Conservation (phyloP, 1,140 invertebrate genomes). For the Octopus bimaculoides region DNA sequence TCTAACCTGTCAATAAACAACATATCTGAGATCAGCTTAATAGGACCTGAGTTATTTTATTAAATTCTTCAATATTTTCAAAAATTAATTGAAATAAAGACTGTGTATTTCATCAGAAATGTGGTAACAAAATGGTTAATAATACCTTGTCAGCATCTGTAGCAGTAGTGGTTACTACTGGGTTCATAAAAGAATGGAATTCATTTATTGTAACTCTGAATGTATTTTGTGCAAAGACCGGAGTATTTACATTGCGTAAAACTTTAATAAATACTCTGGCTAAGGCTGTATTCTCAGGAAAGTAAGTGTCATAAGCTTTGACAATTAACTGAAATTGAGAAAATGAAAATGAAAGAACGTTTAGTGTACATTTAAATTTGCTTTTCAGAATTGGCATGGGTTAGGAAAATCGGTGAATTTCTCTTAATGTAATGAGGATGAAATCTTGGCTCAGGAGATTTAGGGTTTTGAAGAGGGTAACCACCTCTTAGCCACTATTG, state of each 20-base stretch:
- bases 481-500: no score
- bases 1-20: no score
- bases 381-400: no score
- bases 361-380: no score
- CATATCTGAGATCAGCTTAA: no score
- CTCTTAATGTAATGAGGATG: no score
- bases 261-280: conserved; percentile 27
- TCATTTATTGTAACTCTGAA: conserved; percentile 58
- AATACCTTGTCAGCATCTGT: conserved; percentile 38
- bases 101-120: not conserved
- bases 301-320: conserved; percentile 80
- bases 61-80: no score
- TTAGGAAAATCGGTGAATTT: no score
- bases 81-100: no score
- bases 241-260: conserved; percentile 28
- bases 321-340: conserved; percentile 67
- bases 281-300: conserved; percentile 70
- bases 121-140: not conserved
- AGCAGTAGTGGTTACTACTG: conserved; percentile 34
- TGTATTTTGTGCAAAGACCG: conserved; percentile 63
- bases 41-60: no score
- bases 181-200: conserved; percentile 23
- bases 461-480: no score
- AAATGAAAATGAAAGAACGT: not conserved
- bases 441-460: no score